These are phyloP conservation scores for Rhinatrema bivittatum DNA, from an alignment of 2,797 vertebrate genomes.

Conservation along the genomic window DNA sequence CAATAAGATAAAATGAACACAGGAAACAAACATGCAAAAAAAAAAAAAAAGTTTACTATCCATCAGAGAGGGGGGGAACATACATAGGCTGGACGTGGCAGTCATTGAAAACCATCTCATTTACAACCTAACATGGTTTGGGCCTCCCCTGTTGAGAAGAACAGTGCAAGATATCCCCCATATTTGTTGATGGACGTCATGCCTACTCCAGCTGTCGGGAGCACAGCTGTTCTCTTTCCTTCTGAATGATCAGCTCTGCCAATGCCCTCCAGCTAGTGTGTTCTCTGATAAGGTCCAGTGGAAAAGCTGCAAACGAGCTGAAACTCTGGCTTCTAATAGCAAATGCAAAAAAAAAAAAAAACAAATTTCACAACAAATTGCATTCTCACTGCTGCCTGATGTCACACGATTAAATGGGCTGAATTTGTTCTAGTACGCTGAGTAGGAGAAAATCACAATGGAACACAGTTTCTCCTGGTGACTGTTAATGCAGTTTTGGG, in stretches of 20 bases:
- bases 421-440: constrained; percentile 54
- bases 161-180: constrained; percentile 51
- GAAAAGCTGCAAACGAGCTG: constrained; percentile 45
- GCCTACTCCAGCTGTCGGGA: constrained; percentile 77
- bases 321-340: constrained; percentile 42
- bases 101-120: constrained; percentile 14
- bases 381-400: constrained; percentile 52
- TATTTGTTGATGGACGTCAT: constrained; percentile 71
- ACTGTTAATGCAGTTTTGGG: constrained; percentile 31
- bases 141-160: constrained; percentile 47
- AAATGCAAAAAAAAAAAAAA: constrained; percentile 57
- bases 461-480: constrained; percentile 29
- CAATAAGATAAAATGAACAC: too few species aligned
- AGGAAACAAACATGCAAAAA: too few species aligned
- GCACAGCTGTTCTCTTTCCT: constrained; percentile 84
- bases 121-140: constrained; percentile 44
- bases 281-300: constrained; percentile 67
- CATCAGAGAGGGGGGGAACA: constrained; percentile 17
- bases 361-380: constrained; percentile 61
- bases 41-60: constrained; percentile 8
- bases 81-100: constrained; percentile 10
- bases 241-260: constrained; percentile 69
- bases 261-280: constrained; percentile 62
- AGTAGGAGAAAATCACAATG: constrained; percentile 32
- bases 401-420: constrained; percentile 39